phyloP scores from a whole-genome alignment of 2,113 vertebrate genomes.

The Nestor notabilis region DNA sequence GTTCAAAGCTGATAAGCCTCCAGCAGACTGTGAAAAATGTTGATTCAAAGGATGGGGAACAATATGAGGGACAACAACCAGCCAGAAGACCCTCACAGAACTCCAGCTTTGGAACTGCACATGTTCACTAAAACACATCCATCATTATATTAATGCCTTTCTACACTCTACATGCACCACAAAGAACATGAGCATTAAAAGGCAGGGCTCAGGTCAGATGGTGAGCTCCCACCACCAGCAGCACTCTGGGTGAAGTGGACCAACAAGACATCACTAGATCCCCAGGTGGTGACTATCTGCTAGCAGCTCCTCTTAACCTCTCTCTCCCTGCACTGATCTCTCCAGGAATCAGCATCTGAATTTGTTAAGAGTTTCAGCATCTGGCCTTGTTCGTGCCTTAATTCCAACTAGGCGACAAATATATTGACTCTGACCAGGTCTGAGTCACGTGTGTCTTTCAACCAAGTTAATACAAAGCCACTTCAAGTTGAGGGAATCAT shows the following conservation, averaged over 20 bases:
- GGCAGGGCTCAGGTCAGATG: neutral
- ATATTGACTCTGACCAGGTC: neutral
- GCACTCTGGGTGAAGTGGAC: neutral
- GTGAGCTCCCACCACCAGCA: neutral
- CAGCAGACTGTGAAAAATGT: neutral
- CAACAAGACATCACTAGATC: neutral
- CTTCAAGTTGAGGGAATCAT: neutral
- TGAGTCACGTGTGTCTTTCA: neutral
- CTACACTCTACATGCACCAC: neutral
- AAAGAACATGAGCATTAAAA: neutral
- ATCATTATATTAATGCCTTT: neutral
- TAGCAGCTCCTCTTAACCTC: neutral
- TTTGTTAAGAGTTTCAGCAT: neutral
- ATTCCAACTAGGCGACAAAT: neutral
- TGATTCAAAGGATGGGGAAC: neutral
- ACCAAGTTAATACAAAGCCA: neutral
- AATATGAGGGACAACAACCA: neutral
- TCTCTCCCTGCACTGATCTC: neutral
- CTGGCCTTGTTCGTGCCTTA: neutral
- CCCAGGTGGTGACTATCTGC: neutral
- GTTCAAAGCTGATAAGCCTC: neutral
- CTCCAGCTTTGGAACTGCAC: neutral
- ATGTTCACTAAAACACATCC: neutral
- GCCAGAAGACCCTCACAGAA: neutral
- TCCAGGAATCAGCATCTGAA: neutral